Conservation (phyloP, 2,113 vertebrate genomes). For the Promerops cafer region DNA sequence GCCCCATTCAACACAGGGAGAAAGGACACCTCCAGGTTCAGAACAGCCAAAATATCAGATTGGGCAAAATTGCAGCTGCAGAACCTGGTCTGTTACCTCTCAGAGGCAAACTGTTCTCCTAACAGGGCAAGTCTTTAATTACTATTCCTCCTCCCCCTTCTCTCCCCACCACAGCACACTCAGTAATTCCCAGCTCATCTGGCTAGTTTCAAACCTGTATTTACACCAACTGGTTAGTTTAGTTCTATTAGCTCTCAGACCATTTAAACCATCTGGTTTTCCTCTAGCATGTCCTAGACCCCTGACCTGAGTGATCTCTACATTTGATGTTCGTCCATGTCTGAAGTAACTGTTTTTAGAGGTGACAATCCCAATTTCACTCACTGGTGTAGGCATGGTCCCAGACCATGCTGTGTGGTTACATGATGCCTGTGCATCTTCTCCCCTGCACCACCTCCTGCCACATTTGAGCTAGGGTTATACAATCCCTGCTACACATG, state of each 20-base stretch:
- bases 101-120: background rate
- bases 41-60: background rate
- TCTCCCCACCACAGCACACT: background rate
- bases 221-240: constrained; percentile 32
- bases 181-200: constrained; percentile 27
- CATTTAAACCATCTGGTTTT: constrained; percentile 48
- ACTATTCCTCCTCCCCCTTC: background rate
- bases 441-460: background rate
- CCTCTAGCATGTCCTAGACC: constrained; percentile 12
- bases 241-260: background rate
- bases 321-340: background rate
- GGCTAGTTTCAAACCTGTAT: constrained; percentile 42
- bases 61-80: rapidly evolving
- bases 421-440: background rate
- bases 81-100: background rate
- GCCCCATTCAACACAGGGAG: rapidly evolving
- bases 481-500: background rate
- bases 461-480: background rate
- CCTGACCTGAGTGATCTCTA: background rate
- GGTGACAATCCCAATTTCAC: constrained; percentile 39
- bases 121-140: background rate
- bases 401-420: background rate
- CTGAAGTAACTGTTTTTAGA: constrained; percentile 37
- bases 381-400: background rate
- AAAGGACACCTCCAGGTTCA: background rate